Percentiles rank a stretch among this genome's conserved stretches.
These are phyloP conservation scores for Orthosia gothica DNA, from an alignment of 2,888 invertebrate species.

Conservation along the genomic window DNA sequence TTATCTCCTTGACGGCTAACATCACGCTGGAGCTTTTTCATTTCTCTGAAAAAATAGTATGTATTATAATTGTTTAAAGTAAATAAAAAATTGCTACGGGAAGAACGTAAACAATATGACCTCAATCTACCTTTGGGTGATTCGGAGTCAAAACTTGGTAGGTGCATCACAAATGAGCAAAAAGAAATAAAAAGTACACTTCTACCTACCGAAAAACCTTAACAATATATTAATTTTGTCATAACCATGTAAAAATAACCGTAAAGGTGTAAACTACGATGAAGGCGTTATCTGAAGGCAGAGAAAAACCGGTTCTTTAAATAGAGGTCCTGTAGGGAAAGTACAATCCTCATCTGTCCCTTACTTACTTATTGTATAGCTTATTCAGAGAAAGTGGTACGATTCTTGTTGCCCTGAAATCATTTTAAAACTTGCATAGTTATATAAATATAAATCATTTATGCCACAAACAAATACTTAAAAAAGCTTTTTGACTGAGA, in stretches of 20 bases:
- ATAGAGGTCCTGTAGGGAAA: neutral
- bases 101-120: neutral
- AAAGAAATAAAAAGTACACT: neutral
- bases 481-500: neutral
- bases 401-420: slow-evolving; percentile 68
- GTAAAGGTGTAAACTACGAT: neutral
- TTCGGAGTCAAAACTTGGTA: neutral
- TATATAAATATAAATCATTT: too few relatives aligned
- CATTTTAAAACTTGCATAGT: slow-evolving; percentile 6
- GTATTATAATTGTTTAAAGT: neutral
- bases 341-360: neutral
- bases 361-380: slow-evolving; percentile 44
- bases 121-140: neutral
- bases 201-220: neutral
- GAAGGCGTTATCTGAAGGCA: neutral
- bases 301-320: neutral
- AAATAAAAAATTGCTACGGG: neutral
- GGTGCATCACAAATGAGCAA: neutral
- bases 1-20: neutral
- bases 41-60: slow-evolving; percentile 1
- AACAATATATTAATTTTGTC: neutral
- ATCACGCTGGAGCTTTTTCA: too few relatives aligned
- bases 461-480: neutral
- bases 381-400: slow-evolving; percentile 55
- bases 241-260: too few relatives aligned